Conservation (phyloP, 2,888 invertebrate species). For the Calameuta filiformis region DNA sequence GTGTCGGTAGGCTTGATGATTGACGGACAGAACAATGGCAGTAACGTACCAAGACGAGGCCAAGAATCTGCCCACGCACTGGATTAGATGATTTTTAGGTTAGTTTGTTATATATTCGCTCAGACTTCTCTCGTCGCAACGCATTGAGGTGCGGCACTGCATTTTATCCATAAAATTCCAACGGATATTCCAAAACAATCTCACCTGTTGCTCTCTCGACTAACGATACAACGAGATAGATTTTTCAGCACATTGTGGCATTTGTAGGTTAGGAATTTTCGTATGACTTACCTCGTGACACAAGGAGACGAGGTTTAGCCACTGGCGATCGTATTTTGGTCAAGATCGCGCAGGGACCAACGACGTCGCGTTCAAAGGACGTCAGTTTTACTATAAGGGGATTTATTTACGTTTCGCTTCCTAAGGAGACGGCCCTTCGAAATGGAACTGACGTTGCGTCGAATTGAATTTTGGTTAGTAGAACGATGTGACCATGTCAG, state of each 20-base stretch:
- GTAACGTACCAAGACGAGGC: slow-evolving; percentile 14
- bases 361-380: too few relatives aligned
- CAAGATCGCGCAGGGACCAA: too few relatives aligned
- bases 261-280: neutral
- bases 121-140: neutral
- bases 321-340: too few relatives aligned
- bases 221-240: neutral
- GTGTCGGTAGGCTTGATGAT: slow-evolving; percentile 13
- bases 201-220: neutral
- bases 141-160: slow-evolving; percentile 25
- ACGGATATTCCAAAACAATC: slow-evolving; percentile 29
- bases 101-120: slow-evolving; percentile 24
- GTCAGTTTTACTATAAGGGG: too few relatives aligned
- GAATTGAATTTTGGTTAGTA: neutral
- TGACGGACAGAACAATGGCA: slow-evolving; percentile 46
- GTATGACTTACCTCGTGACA: neutral
- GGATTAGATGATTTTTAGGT: slow-evolving; percentile 39
- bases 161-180: slow-evolving; percentile 25
- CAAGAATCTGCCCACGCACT: slow-evolving; percentile 33
- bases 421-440: too few relatives aligned
- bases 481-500: neutral
- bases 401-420: too few relatives aligned
- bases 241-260: neutral
- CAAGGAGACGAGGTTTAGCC: too few relatives aligned
- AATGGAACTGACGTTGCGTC: too few relatives aligned